Evolutionary conservation across 2,797 vertebrate species (phyloP), one percentile per base, ranked within the genome.

Genomic region (Cossypha caffra): DNA sequence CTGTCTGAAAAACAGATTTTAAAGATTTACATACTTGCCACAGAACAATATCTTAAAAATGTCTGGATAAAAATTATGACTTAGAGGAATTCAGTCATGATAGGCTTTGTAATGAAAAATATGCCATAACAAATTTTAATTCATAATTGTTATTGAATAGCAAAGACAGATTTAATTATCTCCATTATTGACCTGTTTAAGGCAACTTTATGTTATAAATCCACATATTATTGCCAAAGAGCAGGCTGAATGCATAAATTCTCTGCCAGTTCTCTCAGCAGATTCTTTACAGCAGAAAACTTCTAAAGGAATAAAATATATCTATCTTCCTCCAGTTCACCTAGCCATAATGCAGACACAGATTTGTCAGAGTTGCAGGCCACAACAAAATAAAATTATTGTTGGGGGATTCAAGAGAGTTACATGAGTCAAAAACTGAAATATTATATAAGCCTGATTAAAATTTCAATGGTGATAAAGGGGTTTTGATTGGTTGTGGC

Each of bases 61-160:
- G 59, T 93, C 94, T 96, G 78, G 57, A 82, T 94, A 90, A 94
- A 94, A 97, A 94, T 95, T 92, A 96, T 82, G 79, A 76, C 83
- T 91, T 90, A 47, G 69, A 96, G 43, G 80, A 96, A 77, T 93
- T 91, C 76, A 91, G 66, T 72, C 86, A 61, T 76, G 55, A 69
- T 88, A 96, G 63, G 26, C 11, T 74, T 90, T 90, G 29, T 78
- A 92, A 94, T 96, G 84, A 93, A 97, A 96, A 94, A 95, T 23
- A 90, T 96, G 92, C 51, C 64, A 95, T 96, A 84, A 90, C 69
- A 88, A 81, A 97, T 75, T 96, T 96, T 95, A 96, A 94, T 95
- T 97, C 80, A 91, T 95, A 96, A 97, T 95, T 97, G 85, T 92
- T 96, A 97, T 97, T 95, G 88, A 87, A 59, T 95, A 91, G 45